Base-by-base conservation (phyloP, 2,113 vertebrate genomes). In the Struthidea cinerea region DNA sequence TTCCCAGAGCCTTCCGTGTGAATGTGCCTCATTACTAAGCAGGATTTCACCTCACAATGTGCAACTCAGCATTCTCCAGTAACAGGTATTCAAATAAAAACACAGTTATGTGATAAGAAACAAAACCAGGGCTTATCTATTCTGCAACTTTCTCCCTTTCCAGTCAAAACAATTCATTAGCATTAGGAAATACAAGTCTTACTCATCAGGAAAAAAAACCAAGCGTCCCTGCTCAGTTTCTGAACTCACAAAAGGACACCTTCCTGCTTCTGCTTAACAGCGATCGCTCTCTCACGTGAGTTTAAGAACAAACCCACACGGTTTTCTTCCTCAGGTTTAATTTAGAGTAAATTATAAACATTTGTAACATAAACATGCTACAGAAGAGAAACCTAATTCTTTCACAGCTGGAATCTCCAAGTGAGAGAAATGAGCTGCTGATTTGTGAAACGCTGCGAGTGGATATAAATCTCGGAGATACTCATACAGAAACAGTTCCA, bases 151-250 rank as follows among this genome's bases (percentile, higher is more conserved):
- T 49, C 13, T 37, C 56, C 20, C 42, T 37, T 95, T 69, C 73
- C 49, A 87, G 57, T 57, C 82, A 84, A 84, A 94, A 94, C 44
- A 95, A 89, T 46, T 94, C 35, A 71, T 89, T 69, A 91, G 37
- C 53, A 52, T 85, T 73, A 90, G 39, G 46, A 93, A 85, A 79
- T 26, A 63, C 35, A n/a, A 53, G 56, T 87, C 70, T 89, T 61
- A 79, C 46, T 89, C 88, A 92, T 64, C 79, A 75, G 37, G 24
- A 56, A 42, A 64, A 56, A 7, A 30, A 53, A 6, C 1, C 5
- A n/a, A 61, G 13, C 4, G 39, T 23, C 74, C 39, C 71, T 23
- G 30, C 59, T 92, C 60, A 2, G 33, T 39, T 85, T 55, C 44
- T 60, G 42, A 61, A 20, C 30, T 88, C 61, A 73, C 20, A 19